Evolutionary conservation across 2,113 vertebrate genomes (phyloP).

Genomic region (Elephas maximus): DNA sequence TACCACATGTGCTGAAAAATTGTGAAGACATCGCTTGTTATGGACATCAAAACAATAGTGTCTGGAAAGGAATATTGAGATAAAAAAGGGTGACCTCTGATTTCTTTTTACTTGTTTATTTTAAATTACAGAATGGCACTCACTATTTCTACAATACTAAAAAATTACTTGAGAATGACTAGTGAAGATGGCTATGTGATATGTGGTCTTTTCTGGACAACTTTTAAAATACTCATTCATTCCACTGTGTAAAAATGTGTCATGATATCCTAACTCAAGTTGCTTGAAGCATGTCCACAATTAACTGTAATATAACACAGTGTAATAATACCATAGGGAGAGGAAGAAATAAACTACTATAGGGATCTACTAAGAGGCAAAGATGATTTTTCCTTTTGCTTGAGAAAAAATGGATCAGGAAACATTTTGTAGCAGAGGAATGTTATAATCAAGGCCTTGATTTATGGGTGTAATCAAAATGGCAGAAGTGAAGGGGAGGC

Average conservation of each 20-base stretch:
- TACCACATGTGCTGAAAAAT: neutral
- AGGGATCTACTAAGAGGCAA: neutral
- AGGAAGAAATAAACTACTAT: neutral
- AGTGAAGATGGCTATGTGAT: neutral
- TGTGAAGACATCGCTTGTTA: neutral
- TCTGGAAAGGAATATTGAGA: slow-evolving; percentile 3
- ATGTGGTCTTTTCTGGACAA: neutral
- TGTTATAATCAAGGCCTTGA: neutral
- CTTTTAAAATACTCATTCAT: neutral
- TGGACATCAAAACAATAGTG: neutral
- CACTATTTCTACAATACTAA: neutral
- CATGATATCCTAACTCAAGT: neutral
- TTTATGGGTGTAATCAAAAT: neutral
- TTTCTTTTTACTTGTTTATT: neutral
- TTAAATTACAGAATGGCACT: neutral
- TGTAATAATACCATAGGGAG: neutral
- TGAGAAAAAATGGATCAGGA: neutral
- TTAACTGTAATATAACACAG: neutral
- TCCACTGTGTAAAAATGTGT: neutral
- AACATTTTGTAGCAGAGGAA: neutral
- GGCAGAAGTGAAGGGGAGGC: neutral
- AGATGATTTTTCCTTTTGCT: neutral
- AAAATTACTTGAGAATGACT: slow-evolving; percentile 36
- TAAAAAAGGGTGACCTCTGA: neutral
- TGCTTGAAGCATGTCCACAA: neutral